Evolutionary conservation across 1,140 invertebrate species (phyloP), one percentile per base, ranked within the genome.

Genomic region (Drosophila repletoides): DNA sequence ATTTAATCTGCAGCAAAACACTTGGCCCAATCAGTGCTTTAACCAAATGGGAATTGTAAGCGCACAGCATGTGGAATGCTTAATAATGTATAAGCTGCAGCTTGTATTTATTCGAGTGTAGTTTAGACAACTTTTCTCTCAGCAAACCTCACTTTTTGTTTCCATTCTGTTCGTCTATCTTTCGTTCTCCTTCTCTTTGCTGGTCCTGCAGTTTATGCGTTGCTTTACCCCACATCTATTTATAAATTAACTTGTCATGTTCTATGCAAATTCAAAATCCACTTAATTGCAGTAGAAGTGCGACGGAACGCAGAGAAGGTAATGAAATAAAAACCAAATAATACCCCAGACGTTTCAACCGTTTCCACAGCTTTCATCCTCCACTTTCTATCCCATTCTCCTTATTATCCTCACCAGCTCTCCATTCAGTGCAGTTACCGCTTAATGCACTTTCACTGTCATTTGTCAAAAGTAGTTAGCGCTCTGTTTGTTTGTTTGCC

Each of bases 391-490:
- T 43, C 40, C 48, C 56, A 34, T 41, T 55, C 17, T 7, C 5
- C 5, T 15, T 21, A 1, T 3, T 9, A 19, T n/a, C n/a, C n/a
- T n/a, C n/a, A n/a, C n/a, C n/a, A n/a, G n/a, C 17, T 6, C 15
- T 21, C 15, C 5, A 3, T 28, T n/a, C 43, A 22, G 9, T 29
- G 46, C 58, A 67, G 34, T 49, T 69, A 67, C 46, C 48, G 65
- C 75, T 77, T 77, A 77, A 77, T 77, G 75, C 75, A 77, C 75
- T 79, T 77, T 77, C 75, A 77, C 75, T 79, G 75, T 77, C 75
- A 69, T 73, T 77, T 77, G 69, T 77, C 69, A 77, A 73, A 77
- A 77, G 69, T 77, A 77, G 74, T 79, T 70, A 77, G 73, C 46
- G 74, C 69, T 77, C 48, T 63, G 58, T 69, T 77, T 68, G 69